These are phyloP conservation scores for Sebastes trivittatus DNA, from an alignment of 2,797 vertebrate genomes.

Conservation along the genomic window DNA sequence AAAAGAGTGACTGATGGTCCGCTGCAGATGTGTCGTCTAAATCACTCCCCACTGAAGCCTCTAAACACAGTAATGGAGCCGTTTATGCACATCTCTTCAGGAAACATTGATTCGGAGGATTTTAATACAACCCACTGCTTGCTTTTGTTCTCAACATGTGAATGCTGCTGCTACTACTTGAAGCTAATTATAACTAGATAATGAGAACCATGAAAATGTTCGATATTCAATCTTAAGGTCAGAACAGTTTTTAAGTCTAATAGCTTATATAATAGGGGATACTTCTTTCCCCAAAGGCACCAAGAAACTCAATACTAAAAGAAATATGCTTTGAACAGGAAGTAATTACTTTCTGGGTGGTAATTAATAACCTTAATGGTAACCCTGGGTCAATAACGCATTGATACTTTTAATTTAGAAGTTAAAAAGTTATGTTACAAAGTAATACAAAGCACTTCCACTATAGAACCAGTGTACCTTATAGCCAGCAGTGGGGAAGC, in stretches of 20 bases:
- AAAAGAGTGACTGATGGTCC: conserved; percentile 78
- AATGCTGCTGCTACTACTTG: conserved; percentile 21
- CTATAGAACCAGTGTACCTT: conserved; percentile 25
- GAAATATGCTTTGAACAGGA: conserved; percentile 54
- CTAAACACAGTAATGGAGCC: conserved; percentile 59
- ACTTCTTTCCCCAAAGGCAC: conserved; percentile 40
- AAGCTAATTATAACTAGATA: conserved; percentile 61
- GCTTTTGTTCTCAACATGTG: conserved; percentile 21
- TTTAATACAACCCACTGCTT: conserved; percentile 36
- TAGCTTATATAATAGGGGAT: conserved; percentile 40
- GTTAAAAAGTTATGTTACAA: conserved; percentile 55
- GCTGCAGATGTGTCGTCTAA: conserved; percentile 62
- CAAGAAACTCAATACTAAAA: conserved; percentile 23
- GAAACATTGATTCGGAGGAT: conserved; percentile 59
- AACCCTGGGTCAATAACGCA: conserved; percentile 69
- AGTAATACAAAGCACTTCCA: conserved; percentile 27
- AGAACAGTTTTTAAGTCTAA: conserved; percentile 57
- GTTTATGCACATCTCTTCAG: conserved; percentile 63
- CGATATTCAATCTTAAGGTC: conserved; percentile 62
- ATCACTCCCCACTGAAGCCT: conserved; percentile 60
- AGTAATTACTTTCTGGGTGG: conserved; percentile 61
- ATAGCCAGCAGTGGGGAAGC: conserved; percentile 32
- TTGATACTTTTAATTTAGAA: conserved; percentile 58
- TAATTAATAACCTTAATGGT: conserved; percentile 72
- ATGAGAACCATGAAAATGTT: conserved; percentile 62